Evolutionary conservation across 2,888 invertebrate genomes (phyloP).

Genomic region (Gymnocheta viridis): DNA sequence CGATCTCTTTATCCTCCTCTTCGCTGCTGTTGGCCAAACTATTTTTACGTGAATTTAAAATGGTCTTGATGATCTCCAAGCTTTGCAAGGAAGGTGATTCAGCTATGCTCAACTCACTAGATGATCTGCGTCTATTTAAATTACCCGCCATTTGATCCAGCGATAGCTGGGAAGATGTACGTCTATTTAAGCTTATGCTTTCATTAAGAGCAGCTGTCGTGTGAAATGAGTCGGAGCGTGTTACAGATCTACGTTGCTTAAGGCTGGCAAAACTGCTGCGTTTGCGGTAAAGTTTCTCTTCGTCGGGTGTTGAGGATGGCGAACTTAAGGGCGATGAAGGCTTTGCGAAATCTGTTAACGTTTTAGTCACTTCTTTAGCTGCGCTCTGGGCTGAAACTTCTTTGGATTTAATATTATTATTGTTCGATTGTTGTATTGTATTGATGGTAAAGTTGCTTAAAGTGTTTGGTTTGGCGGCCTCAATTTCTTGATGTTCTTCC

Average conservation of each 20-base stretch:
- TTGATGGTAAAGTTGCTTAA: conserved; percentile 79
- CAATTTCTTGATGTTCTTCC: conserved; percentile 73
- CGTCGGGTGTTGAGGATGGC: conserved; percentile 62
- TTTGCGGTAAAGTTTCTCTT: conserved; percentile 74
- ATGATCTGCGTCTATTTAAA: conserved; percentile 77
- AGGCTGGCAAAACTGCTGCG: conserved; percentile 70
- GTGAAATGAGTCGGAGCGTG: conserved; percentile 80
- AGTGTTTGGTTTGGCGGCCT: conserved; percentile 77
- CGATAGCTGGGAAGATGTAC: conserved; percentile 80
- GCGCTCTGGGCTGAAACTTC: conserved; percentile 9
- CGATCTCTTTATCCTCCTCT: conserved; percentile 43
- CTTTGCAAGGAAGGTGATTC: conserved; percentile 82
- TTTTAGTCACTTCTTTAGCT: not conserved
- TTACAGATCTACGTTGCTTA: conserved; percentile 72
- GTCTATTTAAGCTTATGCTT: conserved; percentile 68
- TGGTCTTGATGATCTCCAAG: conserved; percentile 81
- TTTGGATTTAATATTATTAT: conserved; percentile 36
- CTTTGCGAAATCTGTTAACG: not conserved
- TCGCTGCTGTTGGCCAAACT: conserved; percentile 76
- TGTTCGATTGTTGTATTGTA: conserved; percentile 47
- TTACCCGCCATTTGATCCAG: conserved; percentile 72
- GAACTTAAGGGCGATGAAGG: not conserved
- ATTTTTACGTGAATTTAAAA: conserved; percentile 80
- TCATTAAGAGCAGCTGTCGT: conserved; percentile 71
- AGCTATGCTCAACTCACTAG: conserved; percentile 81